Base-by-base conservation (phyloP, 2,113 vertebrate species). In the Seriola dumerili region DNA sequence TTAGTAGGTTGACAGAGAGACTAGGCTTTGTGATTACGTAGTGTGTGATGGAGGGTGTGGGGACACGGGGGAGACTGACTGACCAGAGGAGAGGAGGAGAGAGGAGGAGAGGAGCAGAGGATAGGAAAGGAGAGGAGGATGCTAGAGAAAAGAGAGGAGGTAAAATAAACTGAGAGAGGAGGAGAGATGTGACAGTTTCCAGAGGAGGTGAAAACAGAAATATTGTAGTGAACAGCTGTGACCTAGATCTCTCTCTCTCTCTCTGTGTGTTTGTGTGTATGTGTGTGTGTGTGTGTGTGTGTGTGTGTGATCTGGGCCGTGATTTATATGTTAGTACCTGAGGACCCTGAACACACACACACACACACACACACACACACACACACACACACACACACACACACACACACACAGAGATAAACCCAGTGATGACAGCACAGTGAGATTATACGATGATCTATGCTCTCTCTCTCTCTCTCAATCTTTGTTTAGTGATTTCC, bases 221-320 rank as follows among this genome's bases (percentile, higher is more conserved):
- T 84, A 89, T 82, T 84, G 92, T 91, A 84, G 89, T 82, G 90
- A 94, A 95, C 95, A 95, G 94, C 94, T 96, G 94, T 95, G 95
- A 95, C 95, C 95, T 94, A 96, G 87, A 95, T 92, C 78, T 61
- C 34, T 40, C 66, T 79, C 50, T 66, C 65, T 78, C 44, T 73
- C 50, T 80, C 61, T 70, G 52, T 70, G 59, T 66, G 67, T 58
- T 73, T 65, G 68, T 69, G 63, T 76, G 70, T 76, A 83, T 61
- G 75, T 32, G 76, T 77, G 72, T 64, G 77, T 76, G 64, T 72
- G 59, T 75, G 76, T 70, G 67, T 73, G 64, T 61, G 71, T 80
- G 76, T 83, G 86, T 71, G 59, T 72, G 85, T 61, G 86, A 81
- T 90, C 54, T 90, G 84, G 81, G 85, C 83, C 78, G 46, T 87